Percentiles rank a stretch among this genome's conserved stretches.
phyloP scores from a whole-genome alignment of 2,888 invertebrate species.

The Halocaridina rubra region DNA sequence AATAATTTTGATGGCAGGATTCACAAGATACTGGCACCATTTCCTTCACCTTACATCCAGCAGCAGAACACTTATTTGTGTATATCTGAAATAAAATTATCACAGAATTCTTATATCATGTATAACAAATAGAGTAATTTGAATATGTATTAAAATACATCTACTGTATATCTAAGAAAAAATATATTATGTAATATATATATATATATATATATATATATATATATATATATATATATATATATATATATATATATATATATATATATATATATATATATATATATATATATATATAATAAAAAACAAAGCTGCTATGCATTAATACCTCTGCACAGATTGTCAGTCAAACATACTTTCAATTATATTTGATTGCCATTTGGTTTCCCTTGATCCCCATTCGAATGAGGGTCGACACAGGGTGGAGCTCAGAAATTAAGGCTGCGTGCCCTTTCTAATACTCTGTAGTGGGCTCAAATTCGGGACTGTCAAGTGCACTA shows the following conservation, averaged over 20 bases:
- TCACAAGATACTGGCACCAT: conserved; percentile 49
- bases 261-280: not conserved
- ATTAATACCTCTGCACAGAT: not conserved
- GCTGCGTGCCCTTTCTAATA: too few relatives aligned
- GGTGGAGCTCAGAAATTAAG: too few relatives aligned
- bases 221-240: not conserved
- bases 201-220: not conserved
- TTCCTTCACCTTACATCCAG: conserved; percentile 50
- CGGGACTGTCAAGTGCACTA: too few relatives aligned
- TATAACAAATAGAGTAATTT: too few relatives aligned
- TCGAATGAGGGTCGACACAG: too few relatives aligned
- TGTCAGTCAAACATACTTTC: not conserved
- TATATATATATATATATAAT: not conserved
- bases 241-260: not conserved
- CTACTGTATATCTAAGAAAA: not conserved
- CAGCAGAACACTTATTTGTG: conserved; percentile 50
- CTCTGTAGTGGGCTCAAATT: too few relatives aligned
- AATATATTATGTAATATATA: not conserved
- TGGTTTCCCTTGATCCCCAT: too few relatives aligned
- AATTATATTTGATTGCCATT: not conserved
- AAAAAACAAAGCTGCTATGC: not conserved
- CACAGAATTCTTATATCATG: too few relatives aligned
- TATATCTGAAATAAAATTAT: conserved; percentile 61
- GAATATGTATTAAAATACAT: too few relatives aligned
- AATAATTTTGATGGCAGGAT: conserved; percentile 52